A percentile compares a stretch with the other conserved stretches of the same genome.
Evolutionary conservation across 2,797 vertebrate species (phyloP).

Genomic region (Eptatretus atami): DNA sequence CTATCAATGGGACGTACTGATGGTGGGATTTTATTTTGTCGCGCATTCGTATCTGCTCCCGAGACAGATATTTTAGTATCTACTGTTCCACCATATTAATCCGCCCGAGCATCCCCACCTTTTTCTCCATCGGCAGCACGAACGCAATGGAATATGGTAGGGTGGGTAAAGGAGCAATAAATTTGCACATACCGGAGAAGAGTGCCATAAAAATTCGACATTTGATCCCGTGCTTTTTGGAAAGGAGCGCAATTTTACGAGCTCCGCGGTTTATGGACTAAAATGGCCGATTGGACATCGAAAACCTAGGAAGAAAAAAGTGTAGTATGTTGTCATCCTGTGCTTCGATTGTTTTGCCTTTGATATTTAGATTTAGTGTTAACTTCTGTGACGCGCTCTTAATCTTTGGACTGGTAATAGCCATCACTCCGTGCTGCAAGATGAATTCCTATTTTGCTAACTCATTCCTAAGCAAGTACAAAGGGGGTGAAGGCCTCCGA

Average conservation of each 20-base stretch:
- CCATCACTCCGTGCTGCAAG: slow-evolving; percentile 9
- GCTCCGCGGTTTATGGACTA: too few relatives aligned
- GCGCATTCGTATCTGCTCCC: neutral
- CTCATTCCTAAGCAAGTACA: slow-evolving; percentile 98
- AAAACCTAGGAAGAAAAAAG: too few relatives aligned
- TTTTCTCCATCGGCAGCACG: neutral
- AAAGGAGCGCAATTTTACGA: too few relatives aligned
- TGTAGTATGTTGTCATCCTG: too few relatives aligned
- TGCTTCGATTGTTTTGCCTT: too few relatives aligned
- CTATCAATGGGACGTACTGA: neutral
- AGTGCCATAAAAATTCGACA: too few relatives aligned
- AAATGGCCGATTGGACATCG: too few relatives aligned
- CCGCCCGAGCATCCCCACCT: slow-evolving; percentile 4
- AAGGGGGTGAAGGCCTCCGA: slow-evolving; percentile 78
- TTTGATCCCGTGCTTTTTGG: too few relatives aligned
- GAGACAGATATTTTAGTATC: slow-evolving; percentile 1
- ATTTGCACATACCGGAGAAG: neutral
- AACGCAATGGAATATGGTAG: neutral
- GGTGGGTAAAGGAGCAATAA: slow-evolving; percentile 3
- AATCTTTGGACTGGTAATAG: too few relatives aligned
- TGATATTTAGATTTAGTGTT: too few relatives aligned
- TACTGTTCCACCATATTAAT: slow-evolving; percentile 5
- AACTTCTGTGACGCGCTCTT: too few relatives aligned
- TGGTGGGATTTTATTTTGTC: slow-evolving; percentile 5
- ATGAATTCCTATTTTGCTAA: slow-evolving; percentile 99